Base-by-base conservation (phyloP, 2,113 vertebrate species). In the Dasypus novemcinctus region DNA sequence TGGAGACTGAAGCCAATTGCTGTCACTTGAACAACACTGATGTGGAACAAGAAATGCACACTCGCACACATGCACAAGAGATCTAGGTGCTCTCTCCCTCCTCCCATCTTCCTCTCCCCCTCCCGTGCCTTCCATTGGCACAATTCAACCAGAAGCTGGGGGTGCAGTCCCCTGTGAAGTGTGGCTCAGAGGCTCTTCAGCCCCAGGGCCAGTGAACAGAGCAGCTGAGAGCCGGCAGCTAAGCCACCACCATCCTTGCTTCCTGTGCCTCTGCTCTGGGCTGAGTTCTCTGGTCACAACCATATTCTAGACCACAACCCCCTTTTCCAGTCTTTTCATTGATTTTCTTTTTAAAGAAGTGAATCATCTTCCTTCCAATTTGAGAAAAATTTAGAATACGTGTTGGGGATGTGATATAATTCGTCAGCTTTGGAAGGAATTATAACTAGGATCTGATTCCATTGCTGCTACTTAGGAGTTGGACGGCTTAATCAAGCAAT, bases 341-440 rank as follows among this genome's bases (percentile, higher is more conserved):
- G 7, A 17, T 8, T 87, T 7, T 20, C 33, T 38, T 71, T 29
- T 68, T 64, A 9, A 72, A 31, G 5, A 72, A 31, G 5, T 14
- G 17, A 43, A 4, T 46, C 14, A 13, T 31, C 38, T 43, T 61
- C 36, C 46, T 59, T 23, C 12, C 7, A 12, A 0, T 11, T 13
- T 2, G 72, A 49, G 18, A 74, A 27, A 54, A 18, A 20, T 0
- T 31, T 3, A 4, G 36, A 2, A 61, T 29, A 1, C 0, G 14
- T 2, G 7, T 14, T 17, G 49, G 2, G 46, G 43, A 46, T 14
- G 1, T 2, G 21, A 33, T 1, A 4, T 0, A 38, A 14, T 2
- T 27, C 21, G n/a, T 14, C 36, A 36, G 6, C 4, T 2, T 1
- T 17, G 49, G 12, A 12, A 7, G 31, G 38, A 0, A 1, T 33